Evolutionary conservation across 2,797 vertebrate species (phyloP).

Genomic region (Dicrostonyx torquatus): DNA sequence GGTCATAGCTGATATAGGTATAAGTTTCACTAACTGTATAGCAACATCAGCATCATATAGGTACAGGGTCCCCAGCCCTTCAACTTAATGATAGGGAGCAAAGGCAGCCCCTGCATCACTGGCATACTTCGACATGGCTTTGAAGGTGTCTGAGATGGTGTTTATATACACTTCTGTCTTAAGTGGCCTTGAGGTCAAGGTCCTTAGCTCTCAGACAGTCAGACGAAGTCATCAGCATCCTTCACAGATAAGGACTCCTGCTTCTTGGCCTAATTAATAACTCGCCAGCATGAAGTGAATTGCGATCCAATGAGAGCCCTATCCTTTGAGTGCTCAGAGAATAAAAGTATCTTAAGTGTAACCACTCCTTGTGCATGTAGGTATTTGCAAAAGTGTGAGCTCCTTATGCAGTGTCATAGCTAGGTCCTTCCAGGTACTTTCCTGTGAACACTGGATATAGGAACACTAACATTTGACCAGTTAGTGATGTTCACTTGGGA

Average conservation of each 20-base stretch:
- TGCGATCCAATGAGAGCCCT: neutral
- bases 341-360: neutral
- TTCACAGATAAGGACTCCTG: neutral
- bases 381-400: neutral
- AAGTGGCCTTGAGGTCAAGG: neutral
- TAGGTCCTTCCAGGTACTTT: rapidly evolving
- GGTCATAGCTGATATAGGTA: neutral
- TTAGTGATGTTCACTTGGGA: neutral
- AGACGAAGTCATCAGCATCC: neutral
- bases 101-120: neutral
- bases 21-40: neutral
- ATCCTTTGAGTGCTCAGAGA: neutral
- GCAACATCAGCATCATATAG: neutral
- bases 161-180: rapidly evolving
- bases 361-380: neutral
- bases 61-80: neutral
- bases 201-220: neutral
- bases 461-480: neutral
- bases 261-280: neutral
- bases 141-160: rapidly evolving
- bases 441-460: rapidly evolving
- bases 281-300: neutral
- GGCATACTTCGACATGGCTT: neutral
- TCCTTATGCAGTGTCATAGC: neutral
- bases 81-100: rapidly evolving